Evolutionary conservation across 2,113 vertebrate genomes (phyloP).

Genomic region (Kryptolebias marmoratus): DNA sequence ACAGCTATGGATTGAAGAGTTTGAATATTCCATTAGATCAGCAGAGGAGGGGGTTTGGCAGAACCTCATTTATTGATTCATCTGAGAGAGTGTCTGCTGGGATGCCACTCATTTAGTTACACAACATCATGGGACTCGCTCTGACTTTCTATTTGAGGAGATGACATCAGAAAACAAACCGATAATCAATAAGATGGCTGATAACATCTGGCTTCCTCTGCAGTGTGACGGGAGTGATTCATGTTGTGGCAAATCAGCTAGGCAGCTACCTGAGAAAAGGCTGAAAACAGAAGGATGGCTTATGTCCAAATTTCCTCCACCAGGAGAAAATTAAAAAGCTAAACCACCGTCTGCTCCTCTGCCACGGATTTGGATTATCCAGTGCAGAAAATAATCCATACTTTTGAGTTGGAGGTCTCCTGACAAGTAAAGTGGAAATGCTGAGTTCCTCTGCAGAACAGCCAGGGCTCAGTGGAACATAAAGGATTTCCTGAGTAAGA

Average conservation of each 20-base stretch:
- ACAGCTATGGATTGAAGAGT: background rate
- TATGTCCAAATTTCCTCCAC: constrained; percentile 41
- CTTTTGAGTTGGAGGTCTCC: constrained; percentile 28
- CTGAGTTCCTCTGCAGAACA: constrained; percentile 50
- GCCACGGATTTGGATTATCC: constrained; percentile 64
- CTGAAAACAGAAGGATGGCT: constrained; percentile 8
- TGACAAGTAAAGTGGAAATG: constrained; percentile 50
- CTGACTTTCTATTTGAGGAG: constrained; percentile 31
- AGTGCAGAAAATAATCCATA: constrained; percentile 53
- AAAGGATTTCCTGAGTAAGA: constrained; percentile 71
- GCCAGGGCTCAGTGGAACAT: constrained; percentile 46
- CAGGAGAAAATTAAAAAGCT: constrained; percentile 53
- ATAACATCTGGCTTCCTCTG: background rate
- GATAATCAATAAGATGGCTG: constrained; percentile 26
- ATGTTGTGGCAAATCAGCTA: background rate
- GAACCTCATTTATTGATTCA: constrained; percentile 29
- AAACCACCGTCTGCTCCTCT: constrained; percentile 40
- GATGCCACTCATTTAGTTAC: constrained; percentile 11
- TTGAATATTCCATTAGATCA: constrained; percentile 22
- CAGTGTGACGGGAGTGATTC: background rate
- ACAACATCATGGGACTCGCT: constrained; percentile 24
- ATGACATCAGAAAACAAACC: constrained; percentile 41
- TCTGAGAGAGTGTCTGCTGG: background rate
- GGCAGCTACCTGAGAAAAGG: constrained; percentile 29
- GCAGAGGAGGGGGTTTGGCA: background rate